Conservation (phyloP, 2,888 invertebrate genomes). For the Meliscaeva auricollis region DNA sequence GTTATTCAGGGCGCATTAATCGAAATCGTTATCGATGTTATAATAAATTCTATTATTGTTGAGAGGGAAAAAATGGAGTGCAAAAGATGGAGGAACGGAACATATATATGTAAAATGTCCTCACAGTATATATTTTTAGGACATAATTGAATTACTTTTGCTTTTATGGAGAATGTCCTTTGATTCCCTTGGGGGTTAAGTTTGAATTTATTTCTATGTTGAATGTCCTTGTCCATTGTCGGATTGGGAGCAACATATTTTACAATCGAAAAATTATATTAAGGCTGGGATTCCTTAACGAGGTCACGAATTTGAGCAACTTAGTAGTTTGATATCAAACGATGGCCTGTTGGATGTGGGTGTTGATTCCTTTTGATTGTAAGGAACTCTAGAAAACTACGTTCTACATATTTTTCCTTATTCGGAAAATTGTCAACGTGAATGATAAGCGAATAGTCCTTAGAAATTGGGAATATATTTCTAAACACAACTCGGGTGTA, state of each 20-base stretch:
- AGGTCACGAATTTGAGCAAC: not conserved
- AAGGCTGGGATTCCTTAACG: not conserved
- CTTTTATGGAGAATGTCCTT: not conserved
- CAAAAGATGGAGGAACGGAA: too few relatives aligned
- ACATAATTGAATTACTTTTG: not conserved
- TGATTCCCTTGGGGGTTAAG: not conserved
- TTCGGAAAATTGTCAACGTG: too few relatives aligned
- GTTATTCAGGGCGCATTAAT: conserved; percentile 9
- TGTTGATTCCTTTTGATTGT: too few relatives aligned
- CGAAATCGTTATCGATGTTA: conserved; percentile 16
- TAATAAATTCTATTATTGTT: conserved; percentile 15
- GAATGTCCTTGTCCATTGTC: not conserved
- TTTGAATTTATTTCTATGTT: not conserved
- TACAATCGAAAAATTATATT: not conserved
- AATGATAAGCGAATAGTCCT: too few relatives aligned
- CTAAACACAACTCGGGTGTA: too few relatives aligned
- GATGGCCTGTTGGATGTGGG: too few relatives aligned
- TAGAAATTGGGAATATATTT: too few relatives aligned
- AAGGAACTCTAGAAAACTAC: too few relatives aligned
- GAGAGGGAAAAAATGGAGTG: not conserved
- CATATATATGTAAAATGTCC: not conserved
- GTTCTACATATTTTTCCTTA: too few relatives aligned
- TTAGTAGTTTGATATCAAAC: too few relatives aligned
- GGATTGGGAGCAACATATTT: not conserved
- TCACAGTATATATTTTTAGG: not conserved